Evolutionary conservation across 2,797 vertebrate genomes (phyloP).

Genomic region (Pangasius larnaudii): DNA sequence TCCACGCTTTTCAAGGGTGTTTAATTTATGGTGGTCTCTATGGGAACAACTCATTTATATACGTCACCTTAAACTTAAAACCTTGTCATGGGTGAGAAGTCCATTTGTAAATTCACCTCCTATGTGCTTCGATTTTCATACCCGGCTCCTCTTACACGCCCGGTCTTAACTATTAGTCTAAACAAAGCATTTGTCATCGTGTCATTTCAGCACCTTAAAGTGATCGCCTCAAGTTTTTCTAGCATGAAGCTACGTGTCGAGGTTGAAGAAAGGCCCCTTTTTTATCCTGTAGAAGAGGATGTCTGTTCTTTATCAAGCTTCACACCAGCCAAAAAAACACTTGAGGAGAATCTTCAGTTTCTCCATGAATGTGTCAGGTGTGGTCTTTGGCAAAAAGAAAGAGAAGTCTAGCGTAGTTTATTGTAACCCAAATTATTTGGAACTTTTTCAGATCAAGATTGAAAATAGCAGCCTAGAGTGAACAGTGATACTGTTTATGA

Average conservation of each 20-base stretch:
- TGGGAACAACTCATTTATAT: slow-evolving; percentile 87
- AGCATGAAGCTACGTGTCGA: slow-evolving; percentile 79
- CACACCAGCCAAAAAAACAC: slow-evolving; percentile 24
- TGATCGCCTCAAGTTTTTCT: slow-evolving; percentile 87
- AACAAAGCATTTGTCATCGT: slow-evolving; percentile 89
- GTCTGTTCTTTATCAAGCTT: slow-evolving; percentile 62
- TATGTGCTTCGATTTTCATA: slow-evolving; percentile 58
- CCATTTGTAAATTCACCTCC: slow-evolving; percentile 86
- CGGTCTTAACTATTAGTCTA: slow-evolving; percentile 81
- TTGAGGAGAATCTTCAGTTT: slow-evolving; percentile 12
- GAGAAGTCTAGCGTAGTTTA: neutral
- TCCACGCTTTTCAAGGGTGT: slow-evolving; percentile 75
- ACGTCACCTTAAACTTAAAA: slow-evolving; percentile 76
- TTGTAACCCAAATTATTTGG: neutral
- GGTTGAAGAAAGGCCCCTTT: slow-evolving; percentile 79
- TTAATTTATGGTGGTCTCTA: slow-evolving; percentile 88
- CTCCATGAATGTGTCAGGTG: slow-evolving; percentile 37
- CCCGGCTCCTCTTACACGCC: slow-evolving; percentile 67
- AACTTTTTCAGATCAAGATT: neutral
- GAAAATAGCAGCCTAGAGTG: neutral
- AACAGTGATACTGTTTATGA: neutral
- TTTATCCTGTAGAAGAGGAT: slow-evolving; percentile 67
- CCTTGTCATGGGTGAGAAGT: slow-evolving; percentile 82
- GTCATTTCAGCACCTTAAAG: slow-evolving; percentile 84
- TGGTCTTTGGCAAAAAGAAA: slow-evolving; percentile 16